Base-by-base conservation (phyloP, 2,797 vertebrate genomes). In the Poliocrania exsul region DNA sequence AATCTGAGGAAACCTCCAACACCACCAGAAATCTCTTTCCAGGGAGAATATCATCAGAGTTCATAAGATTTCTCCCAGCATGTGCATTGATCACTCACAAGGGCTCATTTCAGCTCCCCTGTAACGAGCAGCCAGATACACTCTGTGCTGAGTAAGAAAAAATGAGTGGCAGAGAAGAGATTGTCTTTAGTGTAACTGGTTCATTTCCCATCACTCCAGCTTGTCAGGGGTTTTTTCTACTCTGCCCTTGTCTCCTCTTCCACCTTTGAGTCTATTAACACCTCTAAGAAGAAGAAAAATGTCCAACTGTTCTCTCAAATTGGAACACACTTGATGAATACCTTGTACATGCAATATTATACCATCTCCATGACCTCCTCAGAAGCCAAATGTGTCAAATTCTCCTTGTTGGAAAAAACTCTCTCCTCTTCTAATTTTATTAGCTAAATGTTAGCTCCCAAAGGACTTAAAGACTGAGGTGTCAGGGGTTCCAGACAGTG, bases 221-320 rank as follows among this genome's bases (percentile, higher is more conserved):
- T 81, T 94, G 67, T 67, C 49, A 49, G 29, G 4, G 24, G 8
- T 88, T 75, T 81, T 73, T 84, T 37, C 42, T 25, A 37, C 40
- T 85, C 71, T 83, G 50, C 33, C 57, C 58, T 89, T 75, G 50
- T 64, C 47, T 92, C 49, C 70, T 90, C 21, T 91, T 86, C 77
- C 56, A 90, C 62, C 40, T 88, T 88, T 79, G 88, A 95, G 49
- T 73, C 88, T 86, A 92, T 88, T 94, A 93, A 94, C 73, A 86
- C 54, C 51, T 90, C 31, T 75, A 86, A 79, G 25, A 93, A 60
- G 24, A 78, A 91, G 49, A 81, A 82, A 86, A 80, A 86, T 12
- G 29, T 49, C 70, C 70, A 81, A 86, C 54, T 62, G 46, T 49
- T 86, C 66, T 70, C 47, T 74, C 31, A 89, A 61, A 94, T 85